Evolutionary conservation across 1,140 invertebrate species (phyloP).

Genomic region (Tetragnatha versicolor): DNA sequence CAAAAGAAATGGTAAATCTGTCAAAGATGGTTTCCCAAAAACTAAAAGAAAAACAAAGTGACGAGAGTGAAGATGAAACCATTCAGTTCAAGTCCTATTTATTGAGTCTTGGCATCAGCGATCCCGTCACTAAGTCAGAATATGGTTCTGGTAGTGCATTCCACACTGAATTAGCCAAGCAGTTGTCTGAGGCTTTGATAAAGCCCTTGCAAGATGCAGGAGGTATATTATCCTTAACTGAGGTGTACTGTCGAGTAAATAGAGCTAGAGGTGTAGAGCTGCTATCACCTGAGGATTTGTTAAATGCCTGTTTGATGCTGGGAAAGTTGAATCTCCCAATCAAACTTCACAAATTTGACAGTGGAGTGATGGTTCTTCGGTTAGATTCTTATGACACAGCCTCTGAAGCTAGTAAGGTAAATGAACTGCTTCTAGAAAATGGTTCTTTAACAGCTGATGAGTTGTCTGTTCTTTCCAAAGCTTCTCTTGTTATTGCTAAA

Average conservation of each 20-base stretch:
- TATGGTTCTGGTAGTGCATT: conserved; percentile 88
- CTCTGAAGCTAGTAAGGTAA: conserved; percentile 75
- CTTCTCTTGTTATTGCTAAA: conserved; percentile 87
- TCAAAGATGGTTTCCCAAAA: conserved; percentile 92
- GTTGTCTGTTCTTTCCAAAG: conserved; percentile 78
- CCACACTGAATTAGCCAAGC: conserved; percentile 83
- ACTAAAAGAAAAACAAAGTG: conserved; percentile 93
- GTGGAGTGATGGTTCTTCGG: conserved; percentile 89
- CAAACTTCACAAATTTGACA: conserved; percentile 82
- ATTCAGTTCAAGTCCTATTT: conserved; percentile 94
- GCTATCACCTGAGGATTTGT: conserved; percentile 91
- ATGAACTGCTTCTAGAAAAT: conserved; percentile 74
- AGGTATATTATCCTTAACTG: conserved; percentile 95
- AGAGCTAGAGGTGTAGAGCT: conserved; percentile 72
- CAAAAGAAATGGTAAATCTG: conserved; percentile 95
- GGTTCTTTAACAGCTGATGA: conserved; percentile 81
- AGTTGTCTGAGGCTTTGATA: conserved; percentile 83
- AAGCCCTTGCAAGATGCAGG: conserved; percentile 86
- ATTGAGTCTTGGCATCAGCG: conserved; percentile 87
- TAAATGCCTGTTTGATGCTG: conserved; percentile 82
- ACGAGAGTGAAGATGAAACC: conserved; percentile 97
- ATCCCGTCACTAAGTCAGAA: conserved; percentile 90
- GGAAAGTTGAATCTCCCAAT: conserved; percentile 71
- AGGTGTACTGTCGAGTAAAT: conserved; percentile 96
- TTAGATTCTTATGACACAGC: conserved; percentile 79